A percentile compares a stretch with the other conserved stretches of the same genome.
phyloP scores from a whole-genome alignment of 2,888 invertebrate species.

The Eilema griseolum region DNA sequence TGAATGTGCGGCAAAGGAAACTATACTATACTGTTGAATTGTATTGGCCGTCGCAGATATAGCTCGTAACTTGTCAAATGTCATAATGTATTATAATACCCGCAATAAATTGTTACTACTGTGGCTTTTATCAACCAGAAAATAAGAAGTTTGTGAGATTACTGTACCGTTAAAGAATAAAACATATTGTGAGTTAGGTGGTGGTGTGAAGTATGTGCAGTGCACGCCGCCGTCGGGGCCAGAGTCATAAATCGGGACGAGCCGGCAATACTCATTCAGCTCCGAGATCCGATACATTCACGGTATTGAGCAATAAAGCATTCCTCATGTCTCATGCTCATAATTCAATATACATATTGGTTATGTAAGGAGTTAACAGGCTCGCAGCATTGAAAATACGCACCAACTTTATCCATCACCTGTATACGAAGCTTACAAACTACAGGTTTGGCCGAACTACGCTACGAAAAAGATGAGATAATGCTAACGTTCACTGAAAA shows the following conservation, averaged over 20 bases:
- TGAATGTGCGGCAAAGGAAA: conserved; percentile 30
- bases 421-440: too few species aligned
- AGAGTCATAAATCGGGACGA: conserved; percentile 25
- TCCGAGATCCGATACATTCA: conserved; percentile 6
- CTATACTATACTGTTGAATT: not conserved
- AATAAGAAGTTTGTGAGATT: conserved; percentile 11
- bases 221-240: conserved; percentile 20
- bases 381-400: not conserved
- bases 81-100: conserved; percentile 13
- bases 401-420: not conserved
- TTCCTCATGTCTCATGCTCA: not conserved
- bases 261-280: conserved; percentile 23
- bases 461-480: too few species aligned
- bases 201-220: conserved; percentile 17
- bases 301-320: conserved; percentile 8
- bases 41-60: not conserved
- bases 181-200: conserved; percentile 6
- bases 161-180: conserved; percentile 12
- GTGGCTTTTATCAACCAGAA: conserved; percentile 10
- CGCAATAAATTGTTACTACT: conserved; percentile 4
- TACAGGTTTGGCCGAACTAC: too few species aligned
- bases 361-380: not conserved
- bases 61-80: conserved; percentile 2
- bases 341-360: not conserved
- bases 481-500: too few species aligned